These are phyloP conservation scores for Tipula confusa DNA, from an alignment of 2,888 invertebrate genomes.

Conservation along the genomic window DNA sequence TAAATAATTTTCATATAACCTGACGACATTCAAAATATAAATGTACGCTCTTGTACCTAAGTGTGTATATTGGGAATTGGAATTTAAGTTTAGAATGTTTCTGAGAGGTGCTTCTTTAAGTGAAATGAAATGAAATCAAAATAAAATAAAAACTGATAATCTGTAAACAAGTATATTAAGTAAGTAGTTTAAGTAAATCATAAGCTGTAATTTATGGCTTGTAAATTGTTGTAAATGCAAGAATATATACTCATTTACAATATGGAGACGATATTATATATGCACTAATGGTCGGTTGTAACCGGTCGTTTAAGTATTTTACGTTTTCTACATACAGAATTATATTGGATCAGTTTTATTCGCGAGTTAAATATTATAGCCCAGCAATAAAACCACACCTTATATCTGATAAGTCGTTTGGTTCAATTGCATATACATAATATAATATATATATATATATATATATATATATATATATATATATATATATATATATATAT, in stretches of 20 bases:
- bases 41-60: not conserved
- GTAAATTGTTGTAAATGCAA: not conserved
- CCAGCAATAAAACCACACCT: too few species aligned
- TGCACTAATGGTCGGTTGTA: not conserved
- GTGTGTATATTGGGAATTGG: not conserved
- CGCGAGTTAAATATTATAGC: too few species aligned
- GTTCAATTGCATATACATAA: too few species aligned
- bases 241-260: not conserved
- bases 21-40: not conserved
- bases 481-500: too few species aligned
- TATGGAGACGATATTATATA: not conserved
- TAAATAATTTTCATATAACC: not conserved
- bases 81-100: not conserved
- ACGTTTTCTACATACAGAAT: too few species aligned
- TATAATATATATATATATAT: too few species aligned
- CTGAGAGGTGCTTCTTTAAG: not conserved
- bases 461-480: too few species aligned
- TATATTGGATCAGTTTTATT: too few species aligned
- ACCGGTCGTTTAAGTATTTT: too few species aligned
- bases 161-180: conserved; percentile 25
- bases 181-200: conserved; percentile 20
- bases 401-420: too few species aligned
- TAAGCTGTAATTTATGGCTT: conserved; percentile 9
- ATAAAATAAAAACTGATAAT: not conserved
- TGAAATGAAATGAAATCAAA: not conserved